Conservation (phyloP, 1,140 invertebrate genomes). For the Dinothrombium tinctorium region DNA sequence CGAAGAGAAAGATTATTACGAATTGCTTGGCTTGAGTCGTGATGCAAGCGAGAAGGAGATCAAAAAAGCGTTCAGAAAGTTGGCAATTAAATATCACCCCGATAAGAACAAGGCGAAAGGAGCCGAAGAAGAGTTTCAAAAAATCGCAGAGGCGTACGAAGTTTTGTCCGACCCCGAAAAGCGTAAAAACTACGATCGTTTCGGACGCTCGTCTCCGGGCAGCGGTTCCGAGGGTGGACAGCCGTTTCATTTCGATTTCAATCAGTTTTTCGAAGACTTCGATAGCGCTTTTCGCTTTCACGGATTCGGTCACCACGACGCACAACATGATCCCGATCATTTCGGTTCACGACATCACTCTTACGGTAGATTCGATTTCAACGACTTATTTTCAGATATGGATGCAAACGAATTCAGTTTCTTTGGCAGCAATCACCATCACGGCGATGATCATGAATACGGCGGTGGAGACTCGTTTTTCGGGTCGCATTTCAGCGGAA, state of each 20-base stretch:
- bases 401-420: neutral
- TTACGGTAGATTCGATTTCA: too few species aligned
- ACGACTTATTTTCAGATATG: too few species aligned
- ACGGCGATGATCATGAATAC: conserved; percentile 11
- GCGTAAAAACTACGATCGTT: conserved; percentile 78
- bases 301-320: conserved; percentile 2
- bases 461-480: conserved; percentile 15
- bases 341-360: too few species aligned
- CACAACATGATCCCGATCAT: neutral
- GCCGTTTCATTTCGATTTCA: conserved; percentile 17
- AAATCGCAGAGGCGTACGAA: conserved; percentile 94
- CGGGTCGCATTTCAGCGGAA: conserved; percentile 11
- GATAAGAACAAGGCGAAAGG: conserved; percentile 61
- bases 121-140: conserved; percentile 92
- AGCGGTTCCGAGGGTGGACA: conserved; percentile 1
- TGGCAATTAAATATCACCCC: conserved; percentile 27
- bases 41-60: conserved; percentile 23
- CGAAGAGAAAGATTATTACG: conserved; percentile 26
- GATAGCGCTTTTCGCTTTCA: conserved; percentile 14
- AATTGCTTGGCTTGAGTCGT: conserved; percentile 21
- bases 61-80: conserved; percentile 31
- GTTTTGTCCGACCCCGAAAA: conserved; percentile 87
- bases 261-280: conserved; percentile 20
- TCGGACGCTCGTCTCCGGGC: conserved; percentile 28
- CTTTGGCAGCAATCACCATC: neutral